Base-by-base conservation (phyloP, 53 echinoderm and acorn worm genomes). In the Antedon mediterranea region DNA sequence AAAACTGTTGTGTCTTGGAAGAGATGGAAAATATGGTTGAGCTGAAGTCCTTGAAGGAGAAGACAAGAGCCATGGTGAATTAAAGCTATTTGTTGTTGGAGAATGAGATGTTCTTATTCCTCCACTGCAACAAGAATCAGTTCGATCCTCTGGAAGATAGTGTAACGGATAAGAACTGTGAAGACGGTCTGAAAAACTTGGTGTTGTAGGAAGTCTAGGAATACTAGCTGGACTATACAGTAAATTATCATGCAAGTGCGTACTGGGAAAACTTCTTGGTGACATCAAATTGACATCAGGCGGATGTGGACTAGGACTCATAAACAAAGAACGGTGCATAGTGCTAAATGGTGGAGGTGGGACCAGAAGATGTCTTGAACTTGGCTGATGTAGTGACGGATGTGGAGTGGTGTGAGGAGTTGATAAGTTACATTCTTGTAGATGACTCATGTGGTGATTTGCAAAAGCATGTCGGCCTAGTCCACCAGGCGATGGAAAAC, bases 221-320 rank as follows among this genome's bases (percentile, higher is more conserved):
- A 91, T 83, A 43, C 89, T 85, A 13, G 88, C 84, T 34, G 94
- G 94, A 70, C 91, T 94, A 74, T 91, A 91, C 71, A 94, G 76
- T 31, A 91, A 87, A 72, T 85, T 91, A 73, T 89, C 89, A 83
- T 93, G 93, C 73, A 93, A 44, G 76, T 98, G 98, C 8, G 93
- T 73, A 31, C 88, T 92, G 27, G 90, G 74, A 71, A 82, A 98
- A 14, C 90, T 86, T 82, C 93, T 84, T 57, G 98, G 98, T 30
- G 98, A 98, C 82, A 98, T 83, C 34, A 98, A 71, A 34, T 82
- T 79, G 32, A 95, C 75, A 71, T 95, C 97, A 43, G 91, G 74
- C 23, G 98, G 92, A 30, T 79, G 80, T 33, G 98, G 98, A 72
- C 92, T 98, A 18, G 98, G 83, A 73, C 89, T 78, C 92, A 98